These are phyloP conservation scores for Metellina segmentata DNA, from an alignment of 2,888 invertebrate species.

Conservation along the genomic window DNA sequence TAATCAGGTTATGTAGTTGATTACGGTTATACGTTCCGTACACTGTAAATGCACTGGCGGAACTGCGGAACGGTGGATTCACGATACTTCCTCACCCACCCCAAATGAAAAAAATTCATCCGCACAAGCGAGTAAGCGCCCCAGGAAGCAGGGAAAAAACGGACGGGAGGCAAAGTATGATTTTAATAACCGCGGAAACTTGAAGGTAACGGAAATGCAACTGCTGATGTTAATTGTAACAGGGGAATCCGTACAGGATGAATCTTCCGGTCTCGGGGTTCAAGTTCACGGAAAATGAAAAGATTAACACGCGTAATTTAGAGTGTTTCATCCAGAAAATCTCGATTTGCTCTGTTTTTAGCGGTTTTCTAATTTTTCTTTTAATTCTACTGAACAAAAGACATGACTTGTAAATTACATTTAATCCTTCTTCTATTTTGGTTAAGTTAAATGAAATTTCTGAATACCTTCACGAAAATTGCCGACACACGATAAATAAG, in stretches of 20 bases:
- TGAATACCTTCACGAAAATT: too few relatives aligned
- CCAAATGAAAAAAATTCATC: background rate
- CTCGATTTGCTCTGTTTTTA: too few relatives aligned
- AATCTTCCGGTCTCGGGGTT: background rate
- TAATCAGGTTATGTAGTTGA: background rate
- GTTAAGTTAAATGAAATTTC: too few relatives aligned
- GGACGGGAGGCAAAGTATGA: slow-evolving; percentile 13
- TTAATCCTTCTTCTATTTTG: too few relatives aligned
- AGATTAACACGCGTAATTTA: too few relatives aligned
- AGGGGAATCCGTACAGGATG: background rate
- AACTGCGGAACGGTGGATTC: slow-evolving; percentile 8
- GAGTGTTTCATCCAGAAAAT: too few relatives aligned
- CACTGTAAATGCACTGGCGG: background rate
- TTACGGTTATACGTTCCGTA: background rate
- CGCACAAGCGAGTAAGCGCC: background rate
- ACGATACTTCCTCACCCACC: background rate
- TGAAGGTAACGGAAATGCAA: slow-evolving; percentile 28
- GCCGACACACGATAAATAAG: too few relatives aligned
- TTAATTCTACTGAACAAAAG: too few relatives aligned
- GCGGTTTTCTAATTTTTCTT: too few relatives aligned
- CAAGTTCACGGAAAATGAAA: background rate
- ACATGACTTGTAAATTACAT: too few relatives aligned
- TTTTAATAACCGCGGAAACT: slow-evolving; percentile 28
- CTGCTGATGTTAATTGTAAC: background rate
- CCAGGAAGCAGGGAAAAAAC: slow-evolving; percentile 3